A percentile compares a stretch with the other conserved stretches of the same genome.
These are phyloP conservation scores for Microctenopoma steveboyesi DNA, from an alignment of 2,797 vertebrate genomes.

Conservation along the genomic window DNA sequence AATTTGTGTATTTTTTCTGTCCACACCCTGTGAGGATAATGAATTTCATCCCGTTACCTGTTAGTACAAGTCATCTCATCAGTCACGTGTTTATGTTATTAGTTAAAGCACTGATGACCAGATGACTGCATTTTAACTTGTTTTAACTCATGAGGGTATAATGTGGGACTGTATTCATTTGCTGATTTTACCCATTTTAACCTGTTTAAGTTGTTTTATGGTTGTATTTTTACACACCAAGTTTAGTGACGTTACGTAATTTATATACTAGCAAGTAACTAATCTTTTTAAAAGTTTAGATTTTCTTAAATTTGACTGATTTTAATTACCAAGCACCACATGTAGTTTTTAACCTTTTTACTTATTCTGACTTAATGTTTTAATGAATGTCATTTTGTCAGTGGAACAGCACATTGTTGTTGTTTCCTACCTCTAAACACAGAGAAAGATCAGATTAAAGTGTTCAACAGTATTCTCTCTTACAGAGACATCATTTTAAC, in stretches of 20 bases:
- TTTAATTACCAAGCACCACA: constrained; percentile 10
- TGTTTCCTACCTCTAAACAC: neutral
- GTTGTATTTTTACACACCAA: neutral
- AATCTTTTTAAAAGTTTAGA: no score
- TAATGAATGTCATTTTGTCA: constrained; percentile 16
- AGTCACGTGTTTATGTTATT: neutral
- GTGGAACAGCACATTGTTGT: neutral
- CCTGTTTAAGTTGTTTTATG: neutral
- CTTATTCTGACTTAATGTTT: constrained; percentile 1
- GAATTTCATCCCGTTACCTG: neutral
- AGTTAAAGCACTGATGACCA: neutral
- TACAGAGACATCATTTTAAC: no score
- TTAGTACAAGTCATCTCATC: neutral
- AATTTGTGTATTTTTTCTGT: neutral
- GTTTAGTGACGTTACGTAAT: neutral
- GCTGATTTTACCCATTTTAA: neutral
- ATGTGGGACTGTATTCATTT: neutral
- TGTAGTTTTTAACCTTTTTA: neutral
- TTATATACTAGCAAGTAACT: neutral
- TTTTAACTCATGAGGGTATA: neutral
- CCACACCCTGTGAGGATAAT: neutral
- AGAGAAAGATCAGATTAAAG: neutral
- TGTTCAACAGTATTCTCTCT: neutral
- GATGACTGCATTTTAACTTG: constrained; percentile 14
- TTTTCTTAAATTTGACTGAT: constrained; percentile 4